phyloP scores from a whole-genome alignment of 2,113 vertebrate species.

The Miniopterus natalensis region DNA sequence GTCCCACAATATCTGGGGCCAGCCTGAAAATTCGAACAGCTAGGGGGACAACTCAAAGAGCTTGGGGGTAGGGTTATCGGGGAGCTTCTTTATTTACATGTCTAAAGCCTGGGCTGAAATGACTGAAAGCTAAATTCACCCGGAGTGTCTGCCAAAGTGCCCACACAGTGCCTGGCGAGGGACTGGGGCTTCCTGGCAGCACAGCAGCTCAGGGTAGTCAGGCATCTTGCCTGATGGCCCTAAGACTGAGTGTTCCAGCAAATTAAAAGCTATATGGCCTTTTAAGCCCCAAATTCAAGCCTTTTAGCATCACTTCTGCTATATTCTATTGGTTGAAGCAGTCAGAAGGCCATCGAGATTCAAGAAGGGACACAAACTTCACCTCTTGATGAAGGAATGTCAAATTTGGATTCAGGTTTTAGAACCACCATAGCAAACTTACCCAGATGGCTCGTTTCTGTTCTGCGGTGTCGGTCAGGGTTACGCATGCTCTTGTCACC shows the following conservation, averaged over 20 bases:
- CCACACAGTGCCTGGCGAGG: not conserved
- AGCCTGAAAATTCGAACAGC: not conserved
- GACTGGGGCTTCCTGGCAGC: not conserved
- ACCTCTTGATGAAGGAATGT: not conserved
- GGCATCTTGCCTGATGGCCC: too few species aligned
- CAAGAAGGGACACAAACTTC: not conserved
- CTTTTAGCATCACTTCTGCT: not conserved
- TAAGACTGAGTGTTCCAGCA: not conserved
- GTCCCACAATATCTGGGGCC: not conserved
- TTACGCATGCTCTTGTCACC: not conserved
- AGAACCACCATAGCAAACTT: not conserved
- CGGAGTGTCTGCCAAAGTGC: not conserved
- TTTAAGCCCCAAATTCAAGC: not conserved
- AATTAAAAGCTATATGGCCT: not conserved
- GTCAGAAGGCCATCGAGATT: not conserved
- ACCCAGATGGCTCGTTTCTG: not conserved
- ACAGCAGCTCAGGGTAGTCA: not conserved
- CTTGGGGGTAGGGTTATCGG: not conserved
- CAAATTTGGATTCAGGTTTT: not conserved
- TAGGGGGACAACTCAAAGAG: not conserved
- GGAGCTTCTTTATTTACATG: not conserved
- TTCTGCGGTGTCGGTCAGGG: not conserved
- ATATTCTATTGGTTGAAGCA: not conserved
- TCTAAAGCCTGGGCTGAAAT: not conserved
- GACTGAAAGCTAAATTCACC: not conserved